Percentiles rank a stretch among this genome's conserved stretches.
phyloP scores from a whole-genome alignment of 1,140 invertebrate species.

The Argopecten irradians region DNA sequence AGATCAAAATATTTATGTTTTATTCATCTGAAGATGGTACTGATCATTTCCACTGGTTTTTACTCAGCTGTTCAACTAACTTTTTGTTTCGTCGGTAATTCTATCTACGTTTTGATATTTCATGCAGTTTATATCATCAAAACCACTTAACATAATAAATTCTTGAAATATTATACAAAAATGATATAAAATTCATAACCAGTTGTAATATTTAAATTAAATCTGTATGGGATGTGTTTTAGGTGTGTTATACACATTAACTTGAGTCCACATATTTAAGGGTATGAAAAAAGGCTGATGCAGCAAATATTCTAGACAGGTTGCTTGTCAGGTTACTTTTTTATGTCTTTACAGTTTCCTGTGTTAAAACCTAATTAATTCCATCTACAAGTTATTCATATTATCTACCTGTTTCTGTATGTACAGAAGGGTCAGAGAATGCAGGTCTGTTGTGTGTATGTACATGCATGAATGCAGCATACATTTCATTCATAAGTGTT shows the following conservation, averaged over 20 bases:
- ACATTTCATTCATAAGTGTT: slow-evolving; percentile 8
- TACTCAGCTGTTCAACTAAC: too few species aligned
- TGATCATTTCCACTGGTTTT: too few species aligned
- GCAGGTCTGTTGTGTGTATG: not conserved
- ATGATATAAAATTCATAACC: too few species aligned
- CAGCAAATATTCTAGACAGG: slow-evolving; percentile 16
- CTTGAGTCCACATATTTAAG: not conserved
- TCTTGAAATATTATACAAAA: too few species aligned
- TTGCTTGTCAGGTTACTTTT: not conserved
- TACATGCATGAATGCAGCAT: not conserved
- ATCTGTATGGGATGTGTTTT: not conserved
- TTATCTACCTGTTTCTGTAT: not conserved
- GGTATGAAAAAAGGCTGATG: not conserved
- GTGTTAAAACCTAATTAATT: not conserved
- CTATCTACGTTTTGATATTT: too few species aligned
- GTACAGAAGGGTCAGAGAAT: not conserved
- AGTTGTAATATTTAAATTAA: too few species aligned
- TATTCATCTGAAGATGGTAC: too few species aligned
- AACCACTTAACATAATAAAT: too few species aligned
- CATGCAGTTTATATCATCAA: too few species aligned
- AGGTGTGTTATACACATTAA: not conserved
- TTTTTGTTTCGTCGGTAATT: too few species aligned
- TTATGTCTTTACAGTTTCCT: not conserved
- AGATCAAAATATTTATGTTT: too few species aligned
- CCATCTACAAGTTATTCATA: not conserved